phyloP scores from a whole-genome alignment of 2,113 vertebrate genomes.

The Chloropsis hardwickii region DNA sequence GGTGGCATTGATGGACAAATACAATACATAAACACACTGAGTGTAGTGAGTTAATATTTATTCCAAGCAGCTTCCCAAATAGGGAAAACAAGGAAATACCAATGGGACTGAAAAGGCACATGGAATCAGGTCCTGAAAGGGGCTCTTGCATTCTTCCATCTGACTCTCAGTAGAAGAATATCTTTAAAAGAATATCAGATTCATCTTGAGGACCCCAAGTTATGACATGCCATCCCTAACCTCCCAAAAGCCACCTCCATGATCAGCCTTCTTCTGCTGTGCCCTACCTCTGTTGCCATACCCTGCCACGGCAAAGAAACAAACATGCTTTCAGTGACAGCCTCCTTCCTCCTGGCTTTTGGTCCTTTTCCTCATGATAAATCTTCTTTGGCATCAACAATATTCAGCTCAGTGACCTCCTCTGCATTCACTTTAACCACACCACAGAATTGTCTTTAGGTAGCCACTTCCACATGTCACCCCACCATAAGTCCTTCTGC shows the following conservation, averaged over 20 bases:
- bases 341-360: background rate
- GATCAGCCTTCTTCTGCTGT: background rate
- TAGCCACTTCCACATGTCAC: background rate
- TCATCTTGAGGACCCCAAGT: background rate
- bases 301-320: background rate
- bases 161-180: background rate
- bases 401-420: background rate
- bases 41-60: background rate
- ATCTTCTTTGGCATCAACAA: background rate
- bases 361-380: background rate
- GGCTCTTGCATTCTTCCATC: background rate
- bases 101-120: background rate
- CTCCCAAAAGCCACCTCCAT: background rate
- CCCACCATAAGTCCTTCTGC: background rate
- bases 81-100: background rate
- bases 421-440: accelerated
- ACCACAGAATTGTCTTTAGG: background rate
- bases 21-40: background rate
- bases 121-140: background rate
- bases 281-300: background rate
- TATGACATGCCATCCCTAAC: background rate
- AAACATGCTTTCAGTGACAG: background rate
- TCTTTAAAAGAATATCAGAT: background rate
- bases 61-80: background rate
- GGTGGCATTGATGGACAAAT: background rate